Evolutionary conservation across 2,888 invertebrate genomes (phyloP), one percentile per base, ranked within the genome.

Genomic region (Drosophila neutralis): DNA sequence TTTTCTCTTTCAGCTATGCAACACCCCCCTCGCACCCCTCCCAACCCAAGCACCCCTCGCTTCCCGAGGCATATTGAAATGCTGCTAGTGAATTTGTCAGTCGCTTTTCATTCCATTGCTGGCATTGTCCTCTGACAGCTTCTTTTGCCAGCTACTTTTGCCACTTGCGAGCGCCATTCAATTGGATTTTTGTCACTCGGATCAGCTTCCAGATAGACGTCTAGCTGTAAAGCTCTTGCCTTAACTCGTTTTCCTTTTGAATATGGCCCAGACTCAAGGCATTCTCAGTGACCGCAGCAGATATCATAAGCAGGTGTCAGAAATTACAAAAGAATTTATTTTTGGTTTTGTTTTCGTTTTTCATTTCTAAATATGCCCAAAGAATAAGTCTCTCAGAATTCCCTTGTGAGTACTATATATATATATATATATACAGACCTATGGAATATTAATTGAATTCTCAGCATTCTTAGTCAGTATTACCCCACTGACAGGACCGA

Each of bases 1-100:
- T 89, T 85, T 85, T 89, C 83, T 71, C 83, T 66, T 84, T 75
- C 69, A 62, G 67, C 59, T 49, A 36, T 52, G 54, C 53, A 27
- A 38, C 13, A 31, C 13, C 24, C 15, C 35, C 35, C 3, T 24
- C 36, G 5, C 48, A 42, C 13, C 13, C 18, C 38, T 18, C 8
- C 2, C 18, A n/a, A 18, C 33, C 56, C 31, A 1, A 0, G 21
- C 42, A 0, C 7, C 38, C 31, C 31, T 8, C 4, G 10, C 27
- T 21, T 6, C 24, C 24, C 18, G 15, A 27, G 45, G 45, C 45
- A 45, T 15, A 24, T 24, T 15, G 21, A 45, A 45, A 24, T 24
- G n/a, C 29, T 52, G 52, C 31, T 21, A 52, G n/a, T 33, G 52
- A 52, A 40, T 40, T 60, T 38, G 69, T 66, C 81, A 59, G 53